Conservation (phyloP, 2,888 invertebrate genomes). For the Tholera decimalis region DNA sequence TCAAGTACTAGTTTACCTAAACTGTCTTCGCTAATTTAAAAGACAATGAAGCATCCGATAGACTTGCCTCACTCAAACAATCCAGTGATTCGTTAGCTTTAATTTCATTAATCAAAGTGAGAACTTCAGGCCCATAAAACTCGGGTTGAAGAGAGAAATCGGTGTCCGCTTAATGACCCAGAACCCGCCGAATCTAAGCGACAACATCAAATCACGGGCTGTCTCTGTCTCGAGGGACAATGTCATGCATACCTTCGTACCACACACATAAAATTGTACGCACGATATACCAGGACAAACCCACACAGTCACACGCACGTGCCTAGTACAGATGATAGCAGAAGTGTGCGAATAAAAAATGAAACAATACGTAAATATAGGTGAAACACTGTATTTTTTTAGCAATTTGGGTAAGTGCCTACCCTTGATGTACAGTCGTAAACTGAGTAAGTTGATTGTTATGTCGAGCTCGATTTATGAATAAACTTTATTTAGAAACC, state of each 20-base stretch:
- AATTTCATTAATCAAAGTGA: constrained; percentile 53
- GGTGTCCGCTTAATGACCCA: constrained; percentile 65
- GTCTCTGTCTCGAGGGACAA: constrained; percentile 54
- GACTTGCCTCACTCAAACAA: constrained; percentile 22
- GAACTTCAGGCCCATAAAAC: constrained; percentile 40
- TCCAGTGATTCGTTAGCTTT: constrained; percentile 44
- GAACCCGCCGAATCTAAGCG: constrained; percentile 61
- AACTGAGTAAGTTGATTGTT: constrained; percentile 32
- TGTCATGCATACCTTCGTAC: constrained; percentile 44
- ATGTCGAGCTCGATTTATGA: constrained; percentile 31
- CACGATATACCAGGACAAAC: constrained; percentile 9
- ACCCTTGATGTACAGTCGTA: constrained; percentile 29
- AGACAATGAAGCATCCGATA: constrained; percentile 30
- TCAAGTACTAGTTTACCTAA: background rate
- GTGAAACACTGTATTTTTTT: constrained; percentile 24
- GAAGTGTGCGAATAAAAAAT: constrained; percentile 44
- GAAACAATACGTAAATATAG: constrained; percentile 28
- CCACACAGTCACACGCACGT: constrained; percentile 11
- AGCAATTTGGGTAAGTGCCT: constrained; percentile 52
- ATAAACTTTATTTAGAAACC: constrained; percentile 47
- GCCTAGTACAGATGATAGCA: constrained; percentile 28
- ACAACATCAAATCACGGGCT: constrained; percentile 68
- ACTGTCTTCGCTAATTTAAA: constrained; percentile 35
- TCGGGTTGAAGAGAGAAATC: constrained; percentile 26
- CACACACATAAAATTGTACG: constrained; percentile 29